These are phyloP conservation scores for Ahaetulla prasina DNA, from an alignment of 2,113 vertebrate genomes.

Conservation along the genomic window DNA sequence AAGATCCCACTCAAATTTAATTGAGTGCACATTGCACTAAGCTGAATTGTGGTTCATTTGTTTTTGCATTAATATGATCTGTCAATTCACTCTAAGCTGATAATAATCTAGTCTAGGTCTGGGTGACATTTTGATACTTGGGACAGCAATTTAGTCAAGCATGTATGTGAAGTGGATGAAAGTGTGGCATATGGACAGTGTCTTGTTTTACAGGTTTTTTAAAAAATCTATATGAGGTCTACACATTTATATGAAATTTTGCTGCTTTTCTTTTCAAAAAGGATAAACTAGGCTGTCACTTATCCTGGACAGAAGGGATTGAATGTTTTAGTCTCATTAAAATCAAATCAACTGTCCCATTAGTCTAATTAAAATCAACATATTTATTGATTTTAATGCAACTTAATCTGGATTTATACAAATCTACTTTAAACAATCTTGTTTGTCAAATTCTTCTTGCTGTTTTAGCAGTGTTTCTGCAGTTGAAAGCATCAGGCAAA, in stretches of 20 bases:
- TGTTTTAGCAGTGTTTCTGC: background rate
- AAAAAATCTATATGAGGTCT: background rate
- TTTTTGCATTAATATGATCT: background rate
- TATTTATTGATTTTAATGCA: background rate
- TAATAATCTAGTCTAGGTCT: background rate
- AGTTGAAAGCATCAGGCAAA: background rate
- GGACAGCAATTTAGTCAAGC: background rate
- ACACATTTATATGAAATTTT: background rate
- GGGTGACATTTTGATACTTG: background rate
- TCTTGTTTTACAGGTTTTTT: background rate
- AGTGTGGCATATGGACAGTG: background rate
- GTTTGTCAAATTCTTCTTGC: background rate
- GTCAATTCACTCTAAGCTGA: background rate
- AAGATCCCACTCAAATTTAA: background rate
- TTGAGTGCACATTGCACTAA: background rate
- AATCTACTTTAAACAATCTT: background rate
- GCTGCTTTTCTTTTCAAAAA: background rate
- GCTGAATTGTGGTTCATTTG: background rate
- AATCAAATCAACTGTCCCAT: background rate
- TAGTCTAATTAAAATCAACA: background rate
- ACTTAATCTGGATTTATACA: background rate
- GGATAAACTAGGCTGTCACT: background rate
- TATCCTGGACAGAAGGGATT: background rate
- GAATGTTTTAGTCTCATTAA: background rate
- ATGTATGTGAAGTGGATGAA: background rate